Evolutionary conservation across 2,113 vertebrate genomes (phyloP).

Genomic region (Dicrurus megarhynchus): DNA sequence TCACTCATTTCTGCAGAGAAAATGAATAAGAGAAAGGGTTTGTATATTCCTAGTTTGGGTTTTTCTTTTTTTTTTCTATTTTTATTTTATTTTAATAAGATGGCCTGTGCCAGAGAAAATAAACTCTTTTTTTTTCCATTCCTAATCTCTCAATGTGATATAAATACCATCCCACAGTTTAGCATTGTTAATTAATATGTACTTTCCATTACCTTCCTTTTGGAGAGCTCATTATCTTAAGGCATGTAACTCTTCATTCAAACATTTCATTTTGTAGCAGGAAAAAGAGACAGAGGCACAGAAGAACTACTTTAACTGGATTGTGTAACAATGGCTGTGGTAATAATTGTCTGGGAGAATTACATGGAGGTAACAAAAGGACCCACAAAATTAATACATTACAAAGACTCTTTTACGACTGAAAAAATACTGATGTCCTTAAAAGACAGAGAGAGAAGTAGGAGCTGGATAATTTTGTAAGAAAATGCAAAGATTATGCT

Average conservation of each 20-base stretch:
- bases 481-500: background rate
- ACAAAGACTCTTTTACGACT: slow-evolving; percentile 43
- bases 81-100: background rate
- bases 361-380: slow-evolving; percentile 48
- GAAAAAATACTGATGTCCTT: slow-evolving; percentile 37
- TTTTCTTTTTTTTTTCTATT: background rate
- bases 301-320: slow-evolving; percentile 34
- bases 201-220: slow-evolving; percentile 39
- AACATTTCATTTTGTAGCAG: slow-evolving; percentile 23
- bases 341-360: slow-evolving; percentile 59
- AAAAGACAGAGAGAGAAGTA: background rate
- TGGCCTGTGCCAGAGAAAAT: background rate
- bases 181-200: slow-evolving; percentile 38
- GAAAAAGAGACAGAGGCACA: background rate
- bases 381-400: slow-evolving; percentile 30
- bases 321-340: slow-evolving; percentile 33
- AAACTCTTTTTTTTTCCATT: background rate
- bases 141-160: background rate
- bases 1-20: background rate
- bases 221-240: slow-evolving; percentile 38
- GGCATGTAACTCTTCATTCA: slow-evolving; percentile 50
- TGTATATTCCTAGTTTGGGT: background rate
- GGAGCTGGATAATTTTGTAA: background rate
- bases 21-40: background rate
- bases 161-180: slow-evolving; percentile 16